phyloP scores from a whole-genome alignment of 2,888 invertebrate species.

The Rhamnusium bicolor region DNA sequence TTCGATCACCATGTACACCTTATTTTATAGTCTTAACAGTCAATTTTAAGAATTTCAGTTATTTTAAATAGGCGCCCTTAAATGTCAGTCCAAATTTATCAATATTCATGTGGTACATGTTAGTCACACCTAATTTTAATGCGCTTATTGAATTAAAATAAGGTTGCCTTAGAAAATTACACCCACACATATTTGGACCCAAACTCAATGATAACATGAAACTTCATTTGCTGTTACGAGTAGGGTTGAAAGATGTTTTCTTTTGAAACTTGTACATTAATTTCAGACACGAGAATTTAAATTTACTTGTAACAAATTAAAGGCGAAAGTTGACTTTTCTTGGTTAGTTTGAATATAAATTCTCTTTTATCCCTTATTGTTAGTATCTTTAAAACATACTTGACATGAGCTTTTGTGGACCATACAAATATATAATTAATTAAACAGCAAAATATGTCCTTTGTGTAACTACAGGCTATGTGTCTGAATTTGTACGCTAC shows the following conservation, averaged over 20 bases:
- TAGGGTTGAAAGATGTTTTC: not conserved
- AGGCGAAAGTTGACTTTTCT: not conserved
- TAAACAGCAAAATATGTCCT: not conserved
- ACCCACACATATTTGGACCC: not conserved
- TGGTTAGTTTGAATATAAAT: not conserved
- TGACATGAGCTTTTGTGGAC: not conserved
- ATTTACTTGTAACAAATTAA: not conserved
- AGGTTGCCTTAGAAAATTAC: not conserved
- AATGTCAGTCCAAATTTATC: too few relatives aligned
- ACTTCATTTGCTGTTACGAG: not conserved
- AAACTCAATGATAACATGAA: not conserved
- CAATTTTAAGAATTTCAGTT: too few relatives aligned
- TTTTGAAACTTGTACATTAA: not conserved
- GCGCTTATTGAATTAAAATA: too few relatives aligned
- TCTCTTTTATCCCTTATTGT: not conserved
- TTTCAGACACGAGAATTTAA: not conserved
- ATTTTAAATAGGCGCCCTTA: too few relatives aligned
- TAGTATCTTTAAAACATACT: not conserved
- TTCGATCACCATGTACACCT: too few relatives aligned
- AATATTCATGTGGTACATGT: too few relatives aligned
- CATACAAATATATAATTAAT: not conserved
- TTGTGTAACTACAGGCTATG: not conserved
- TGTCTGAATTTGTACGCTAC: constrained; percentile 1
- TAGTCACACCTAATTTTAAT: too few relatives aligned
- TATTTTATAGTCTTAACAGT: too few relatives aligned